Evolutionary conservation across 2,888 invertebrate genomes (phyloP), one percentile per base, ranked within the genome.

Genomic region (Sphinx pinastri): DNA sequence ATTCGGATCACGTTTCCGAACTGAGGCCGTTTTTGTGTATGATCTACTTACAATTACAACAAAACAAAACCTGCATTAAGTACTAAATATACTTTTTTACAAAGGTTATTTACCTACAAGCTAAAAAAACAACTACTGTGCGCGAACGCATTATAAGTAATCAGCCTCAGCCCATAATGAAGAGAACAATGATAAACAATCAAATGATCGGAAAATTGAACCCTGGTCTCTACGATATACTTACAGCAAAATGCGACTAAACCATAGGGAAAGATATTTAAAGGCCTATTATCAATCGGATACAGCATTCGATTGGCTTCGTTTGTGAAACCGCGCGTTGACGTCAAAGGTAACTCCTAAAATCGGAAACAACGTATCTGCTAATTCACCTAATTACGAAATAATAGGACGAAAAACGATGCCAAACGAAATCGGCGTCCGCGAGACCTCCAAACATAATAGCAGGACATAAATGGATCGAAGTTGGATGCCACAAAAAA

Each of bases 361-460:
- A 45, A 69, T 45, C 60, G 69, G 69, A 69, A 54, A 69, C 63
- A 73, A 72, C 71, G 68, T 66, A 77, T 71, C 57, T 71, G 55
- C 58, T 67, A 71, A 58, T 67, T 67, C 68, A 7, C 68, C 49
- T 59, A 73, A 79, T 83, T 83, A 75, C 76, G 76, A 79, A 82
- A 81, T 73, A 63, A 74, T 75, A 74, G 72, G 71, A 31, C 25
- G 49, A 78, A 80, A 78, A 80, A 81, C 79, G 77, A 77, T 85
- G 84, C 79, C 85, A 85, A 90, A 88, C 79, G 89, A 91, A 92
- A 92, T 85, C 89, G 6, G 87, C 72, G 90, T 88, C 76, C 68
- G 79, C 78, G 75, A 82, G 84, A 84, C 91, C 90, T 91, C 87
- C 85, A 87, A 87, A 87, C 70, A 73, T 91, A 90, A 91, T 89